Percentiles rank a stretch among this genome's conserved stretches.
Evolutionary conservation across 1,140 invertebrate species (phyloP).

Genomic region (Wasmannia auropunctata): DNA sequence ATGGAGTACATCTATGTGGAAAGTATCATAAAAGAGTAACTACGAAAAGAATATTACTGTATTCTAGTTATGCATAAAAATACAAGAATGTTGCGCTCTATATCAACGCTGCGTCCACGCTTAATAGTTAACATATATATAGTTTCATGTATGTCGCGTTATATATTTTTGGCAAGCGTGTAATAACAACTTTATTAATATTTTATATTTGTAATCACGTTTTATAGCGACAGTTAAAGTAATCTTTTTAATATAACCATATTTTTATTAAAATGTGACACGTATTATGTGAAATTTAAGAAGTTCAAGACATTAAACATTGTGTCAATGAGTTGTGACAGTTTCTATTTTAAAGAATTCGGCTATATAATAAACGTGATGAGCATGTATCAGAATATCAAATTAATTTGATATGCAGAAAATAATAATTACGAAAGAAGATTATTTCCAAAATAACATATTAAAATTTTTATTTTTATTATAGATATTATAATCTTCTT

Average conservation of each 20-base stretch:
- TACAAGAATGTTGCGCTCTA: conserved; percentile 13
- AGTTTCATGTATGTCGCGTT: conserved; percentile 13
- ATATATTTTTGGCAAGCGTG: conserved; percentile 39
- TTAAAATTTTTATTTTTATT: not conserved
- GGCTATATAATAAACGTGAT: not conserved
- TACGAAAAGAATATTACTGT: conserved; percentile 31
- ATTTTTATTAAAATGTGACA: conserved; percentile 16
- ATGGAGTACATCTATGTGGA: not conserved
- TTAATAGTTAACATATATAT: conserved; percentile 36
- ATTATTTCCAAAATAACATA: not conserved
- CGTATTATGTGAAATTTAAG: not conserved
- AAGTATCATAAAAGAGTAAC: conserved; percentile 23
- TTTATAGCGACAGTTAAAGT: conserved; percentile 34
- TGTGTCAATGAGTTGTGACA: not conserved
- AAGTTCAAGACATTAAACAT: not conserved
- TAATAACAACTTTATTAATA: conserved; percentile 47
- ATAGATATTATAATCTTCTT: not conserved
- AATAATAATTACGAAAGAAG: not conserved
- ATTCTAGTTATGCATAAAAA: conserved; percentile 50
- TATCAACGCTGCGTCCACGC: not conserved
- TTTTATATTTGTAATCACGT: conserved; percentile 42
- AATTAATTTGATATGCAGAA: not conserved
- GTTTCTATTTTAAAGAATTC: not conserved
- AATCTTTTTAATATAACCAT: conserved; percentile 39
- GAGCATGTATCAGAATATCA: not conserved